Percentiles rank a stretch among this genome's conserved stretches.
These are phyloP conservation scores for Palythoa heliodiscus DNA, from an alignment of 92 coral and sea anemone genomes.

Conservation along the genomic window DNA sequence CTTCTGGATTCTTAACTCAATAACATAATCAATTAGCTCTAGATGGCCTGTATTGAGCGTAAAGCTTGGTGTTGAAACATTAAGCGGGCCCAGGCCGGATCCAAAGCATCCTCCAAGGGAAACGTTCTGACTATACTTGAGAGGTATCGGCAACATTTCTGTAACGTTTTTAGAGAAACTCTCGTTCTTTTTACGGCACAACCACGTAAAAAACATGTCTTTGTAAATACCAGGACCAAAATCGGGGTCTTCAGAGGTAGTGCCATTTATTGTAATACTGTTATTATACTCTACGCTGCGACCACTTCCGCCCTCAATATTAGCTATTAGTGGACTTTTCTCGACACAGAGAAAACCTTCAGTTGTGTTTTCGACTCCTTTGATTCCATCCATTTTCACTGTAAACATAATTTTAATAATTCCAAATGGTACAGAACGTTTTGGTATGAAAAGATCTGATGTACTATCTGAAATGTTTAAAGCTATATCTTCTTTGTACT, in stretches of 20 bases:
- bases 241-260: slow-evolving; percentile 60
- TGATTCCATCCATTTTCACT: slow-evolving; percentile 56
- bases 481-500: slow-evolving; percentile 18
- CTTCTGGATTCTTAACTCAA: slow-evolving; percentile 48
- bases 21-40: slow-evolving; percentile 32
- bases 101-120: slow-evolving; percentile 50
- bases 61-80: slow-evolving; percentile 35
- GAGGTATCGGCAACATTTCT: background rate
- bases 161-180: slow-evolving; percentile 19
- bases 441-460: slow-evolving; percentile 53
- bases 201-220: slow-evolving; percentile 54
- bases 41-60: slow-evolving; percentile 39
- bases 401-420: slow-evolving; percentile 40
- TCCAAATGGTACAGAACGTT: slow-evolving; percentile 60
- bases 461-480: slow-evolving; percentile 44
- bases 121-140: background rate
- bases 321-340: slow-evolving; percentile 52
- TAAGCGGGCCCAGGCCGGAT: slow-evolving; percentile 46
- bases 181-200: slow-evolving; percentile 50
- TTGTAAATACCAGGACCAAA: slow-evolving; percentile 40
- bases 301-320: slow-evolving; percentile 56
- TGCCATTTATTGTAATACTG: slow-evolving; percentile 40
- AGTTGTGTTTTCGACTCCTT: slow-evolving; percentile 32
- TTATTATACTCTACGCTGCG: slow-evolving; percentile 60
- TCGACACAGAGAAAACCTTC: slow-evolving; percentile 53